These are phyloP conservation scores for Thunnus thynnus DNA, from an alignment of 2,113 vertebrate species.

Conservation along the genomic window DNA sequence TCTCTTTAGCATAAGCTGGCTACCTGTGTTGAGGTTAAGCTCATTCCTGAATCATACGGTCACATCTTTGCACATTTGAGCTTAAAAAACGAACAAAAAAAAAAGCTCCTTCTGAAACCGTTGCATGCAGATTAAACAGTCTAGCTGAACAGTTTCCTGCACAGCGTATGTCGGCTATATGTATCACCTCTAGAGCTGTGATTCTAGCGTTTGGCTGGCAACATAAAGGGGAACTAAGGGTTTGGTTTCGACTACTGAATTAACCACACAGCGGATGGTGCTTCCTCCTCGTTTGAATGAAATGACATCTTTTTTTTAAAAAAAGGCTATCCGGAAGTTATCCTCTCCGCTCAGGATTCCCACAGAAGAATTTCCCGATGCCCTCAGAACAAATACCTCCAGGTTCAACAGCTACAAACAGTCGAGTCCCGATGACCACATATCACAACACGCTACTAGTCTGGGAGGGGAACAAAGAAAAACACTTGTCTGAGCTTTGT, in stretches of 20 bases:
- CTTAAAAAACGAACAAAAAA: background rate
- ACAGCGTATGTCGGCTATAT: background rate
- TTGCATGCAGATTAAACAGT: no score
- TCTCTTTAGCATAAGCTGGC: no score
- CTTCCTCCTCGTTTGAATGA: constrained; percentile 1
- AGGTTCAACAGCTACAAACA: background rate
- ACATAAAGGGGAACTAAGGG: constrained; percentile 34
- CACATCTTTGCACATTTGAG: background rate
- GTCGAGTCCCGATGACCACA: background rate
- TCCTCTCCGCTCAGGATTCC: background rate
- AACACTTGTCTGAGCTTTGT: background rate
- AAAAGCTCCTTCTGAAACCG: no score
- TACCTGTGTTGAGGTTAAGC: no score
- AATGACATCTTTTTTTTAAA: background rate
- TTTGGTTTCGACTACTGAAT: constrained; percentile 18
- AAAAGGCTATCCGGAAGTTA: background rate
- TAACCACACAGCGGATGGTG: constrained; percentile 10
- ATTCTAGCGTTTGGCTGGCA: background rate
- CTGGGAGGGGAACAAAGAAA: background rate
- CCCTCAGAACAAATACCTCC: background rate
- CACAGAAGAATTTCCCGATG: background rate
- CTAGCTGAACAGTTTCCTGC: background rate
- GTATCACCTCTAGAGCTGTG: background rate
- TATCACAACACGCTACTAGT: background rate
- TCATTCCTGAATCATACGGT: background rate